phyloP scores from a whole-genome alignment of 2,113 vertebrate genomes.

The Nibea albiflora region DNA sequence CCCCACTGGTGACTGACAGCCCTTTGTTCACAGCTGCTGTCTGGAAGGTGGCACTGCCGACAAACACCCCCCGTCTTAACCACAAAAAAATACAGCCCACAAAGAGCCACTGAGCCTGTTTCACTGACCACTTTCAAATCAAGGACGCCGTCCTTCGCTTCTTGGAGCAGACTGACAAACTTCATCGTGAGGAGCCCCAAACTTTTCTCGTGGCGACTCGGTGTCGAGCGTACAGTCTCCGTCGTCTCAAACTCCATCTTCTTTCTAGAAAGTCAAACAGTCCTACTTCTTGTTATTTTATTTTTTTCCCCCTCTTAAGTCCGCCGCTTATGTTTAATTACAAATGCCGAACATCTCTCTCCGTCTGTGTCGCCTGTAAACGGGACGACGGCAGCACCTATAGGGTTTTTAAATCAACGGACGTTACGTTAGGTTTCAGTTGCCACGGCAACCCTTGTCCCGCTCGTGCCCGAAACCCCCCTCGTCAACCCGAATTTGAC shows the following conservation, averaged over 20 bases:
- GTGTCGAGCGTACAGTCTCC: slow-evolving; percentile 73
- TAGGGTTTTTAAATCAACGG: slow-evolving; percentile 72
- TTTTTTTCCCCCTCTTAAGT: not conserved
- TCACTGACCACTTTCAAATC: slow-evolving; percentile 89
- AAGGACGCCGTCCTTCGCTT: slow-evolving; percentile 84
- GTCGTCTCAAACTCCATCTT: slow-evolving; percentile 72
- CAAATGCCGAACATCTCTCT: slow-evolving; percentile 4
- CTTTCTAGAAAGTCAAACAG: slow-evolving; percentile 11
- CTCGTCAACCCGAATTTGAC: not conserved
- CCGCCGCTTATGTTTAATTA: not conserved
- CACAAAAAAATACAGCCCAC: not conserved
- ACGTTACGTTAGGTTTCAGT: slow-evolving; percentile 81
- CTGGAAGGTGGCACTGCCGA: not conserved
- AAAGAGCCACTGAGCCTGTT: not conserved
- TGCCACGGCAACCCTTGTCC: slow-evolving; percentile 71
- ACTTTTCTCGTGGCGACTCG: slow-evolving; percentile 88
- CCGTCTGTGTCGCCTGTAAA: slow-evolving; percentile 46
- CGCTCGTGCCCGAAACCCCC: slow-evolving; percentile 14
- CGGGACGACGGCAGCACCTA: slow-evolving; percentile 31
- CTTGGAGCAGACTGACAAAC: slow-evolving; percentile 84
- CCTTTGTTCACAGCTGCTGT: slow-evolving; percentile 63
- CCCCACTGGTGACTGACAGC: slow-evolving; percentile 13
- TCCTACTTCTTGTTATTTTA: not conserved
- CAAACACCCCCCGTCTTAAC: not conserved
- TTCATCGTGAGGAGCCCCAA: slow-evolving; percentile 86